Evolutionary conservation across 2,888 invertebrate genomes (phyloP), one percentile per base, ranked within the genome.

Genomic region (Cephus runcator): DNA sequence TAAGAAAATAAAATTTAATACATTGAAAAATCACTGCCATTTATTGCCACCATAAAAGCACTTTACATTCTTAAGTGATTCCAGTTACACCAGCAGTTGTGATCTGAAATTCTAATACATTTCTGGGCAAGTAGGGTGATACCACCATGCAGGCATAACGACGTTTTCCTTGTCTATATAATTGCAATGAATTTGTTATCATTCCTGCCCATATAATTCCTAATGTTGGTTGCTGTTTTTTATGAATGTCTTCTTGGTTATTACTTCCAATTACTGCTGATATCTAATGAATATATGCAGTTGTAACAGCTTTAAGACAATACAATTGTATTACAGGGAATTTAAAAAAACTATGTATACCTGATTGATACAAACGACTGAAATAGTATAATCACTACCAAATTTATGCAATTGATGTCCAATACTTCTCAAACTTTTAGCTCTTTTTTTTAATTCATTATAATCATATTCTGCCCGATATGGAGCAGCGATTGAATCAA

Each of bases 401-500:
- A 95, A 90, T 78, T 92, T 90, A 75, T 94, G 93, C 71, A 96
- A 89, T 73, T 92, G 91, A 69, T 92, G 90, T 0, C 94, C 94
- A 82, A 96, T 90, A 78, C 90, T 90, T 78, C 94, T 92, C 85
- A 95, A 92, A 80, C 94, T 93, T 73, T 92, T 92, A 2, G 94
- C 93, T 84, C 95, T 92, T 83, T 92, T 90, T 69, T 90, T 88
- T 76, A 92, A 89, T 77, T 93, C 92, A n/a, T 92, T 91, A 76
- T 92, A 92, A 73, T 93, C 93, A 84, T 93, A 93, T 79, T 94
- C 94, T 77, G 91, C 90, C 56, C 95, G 92, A 90, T 95, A 96
- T 56, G 95, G 91, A 1, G 95, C 96, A 12, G 96, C 95, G 80
- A 96, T 94, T 0, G 96, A 96, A 89, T 96, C 96, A 31, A 96